Conservation (phyloP, 2,888 invertebrate species). For the Acanthococcus lagerstroemiae region DNA sequence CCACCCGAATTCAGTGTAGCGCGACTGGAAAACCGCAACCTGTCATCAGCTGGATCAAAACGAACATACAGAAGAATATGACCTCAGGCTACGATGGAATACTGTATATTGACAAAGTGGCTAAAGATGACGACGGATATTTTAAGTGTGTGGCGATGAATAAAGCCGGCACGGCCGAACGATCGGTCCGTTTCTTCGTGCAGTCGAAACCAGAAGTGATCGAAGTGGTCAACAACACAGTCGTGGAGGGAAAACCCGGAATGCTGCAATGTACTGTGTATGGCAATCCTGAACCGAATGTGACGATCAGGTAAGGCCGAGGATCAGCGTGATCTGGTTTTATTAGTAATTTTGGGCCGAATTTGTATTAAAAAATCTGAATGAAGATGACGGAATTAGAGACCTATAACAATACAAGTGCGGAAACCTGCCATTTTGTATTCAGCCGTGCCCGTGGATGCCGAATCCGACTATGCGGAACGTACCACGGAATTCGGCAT, state of each 20-base stretch:
- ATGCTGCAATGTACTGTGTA: slow-evolving; percentile 64
- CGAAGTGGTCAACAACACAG: slow-evolving; percentile 63
- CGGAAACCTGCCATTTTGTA: too few relatives aligned
- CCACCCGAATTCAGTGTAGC: slow-evolving; percentile 62
- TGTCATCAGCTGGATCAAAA: slow-evolving; percentile 71
- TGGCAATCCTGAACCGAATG: slow-evolving; percentile 68
- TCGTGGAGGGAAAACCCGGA: slow-evolving; percentile 52
- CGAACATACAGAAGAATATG: slow-evolving; percentile 59
- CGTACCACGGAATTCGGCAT: too few relatives aligned
- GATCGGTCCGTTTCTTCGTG: slow-evolving; percentile 56
- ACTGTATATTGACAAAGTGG: slow-evolving; percentile 59
- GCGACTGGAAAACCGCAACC: slow-evolving; percentile 79
- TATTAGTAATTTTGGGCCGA: too few relatives aligned
- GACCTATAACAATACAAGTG: too few relatives aligned
- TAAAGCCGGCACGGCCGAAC: slow-evolving; percentile 60
- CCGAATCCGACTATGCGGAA: too few relatives aligned
- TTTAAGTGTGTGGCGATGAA: slow-evolving; percentile 75
- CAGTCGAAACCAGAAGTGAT: slow-evolving; percentile 70
- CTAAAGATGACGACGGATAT: slow-evolving; percentile 58
- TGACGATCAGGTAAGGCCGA: slow-evolving; percentile 40
- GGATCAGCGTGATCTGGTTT: too few relatives aligned
- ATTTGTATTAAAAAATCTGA: too few relatives aligned
- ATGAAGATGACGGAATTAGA: too few relatives aligned
- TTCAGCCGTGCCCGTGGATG: too few relatives aligned
- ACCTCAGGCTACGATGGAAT: slow-evolving; percentile 39